These are phyloP conservation scores for Eristalis intricaria DNA, from an alignment of 2,888 invertebrate genomes.

Conservation along the genomic window DNA sequence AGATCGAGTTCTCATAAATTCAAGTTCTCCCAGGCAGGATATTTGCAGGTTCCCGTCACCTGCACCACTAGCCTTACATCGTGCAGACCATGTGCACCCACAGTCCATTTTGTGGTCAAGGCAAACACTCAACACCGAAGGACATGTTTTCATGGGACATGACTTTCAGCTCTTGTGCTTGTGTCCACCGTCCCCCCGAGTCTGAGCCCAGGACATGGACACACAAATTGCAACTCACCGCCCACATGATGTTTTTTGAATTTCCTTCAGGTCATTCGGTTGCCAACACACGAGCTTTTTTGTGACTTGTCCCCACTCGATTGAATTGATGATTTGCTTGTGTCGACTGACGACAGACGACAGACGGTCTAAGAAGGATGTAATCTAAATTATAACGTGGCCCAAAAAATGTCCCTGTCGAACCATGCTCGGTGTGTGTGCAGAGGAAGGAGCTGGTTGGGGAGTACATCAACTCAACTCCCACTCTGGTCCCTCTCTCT, in stretches of 20 bases:
- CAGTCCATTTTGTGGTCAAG: background rate
- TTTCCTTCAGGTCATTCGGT: background rate
- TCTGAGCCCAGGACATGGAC: background rate
- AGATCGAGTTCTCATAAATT: no score
- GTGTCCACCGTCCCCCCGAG: background rate
- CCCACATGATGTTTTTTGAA: background rate
- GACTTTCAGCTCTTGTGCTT: background rate
- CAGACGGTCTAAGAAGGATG: background rate
- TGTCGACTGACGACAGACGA: no score
- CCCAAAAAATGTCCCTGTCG: background rate
- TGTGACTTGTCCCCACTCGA: background rate
- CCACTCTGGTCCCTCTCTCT: background rate
- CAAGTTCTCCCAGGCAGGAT: no score
- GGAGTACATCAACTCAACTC: no score
- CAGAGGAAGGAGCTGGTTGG: background rate
- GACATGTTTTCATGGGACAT: background rate
- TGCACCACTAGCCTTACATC: no score
- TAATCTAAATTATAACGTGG: background rate
- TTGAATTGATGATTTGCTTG: background rate
- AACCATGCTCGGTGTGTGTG: background rate
- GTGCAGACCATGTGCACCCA: no score
- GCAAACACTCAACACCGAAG: background rate
- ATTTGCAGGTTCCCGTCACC: no score
- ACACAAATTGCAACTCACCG: background rate
- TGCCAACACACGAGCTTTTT: background rate